Conservation (phyloP, 2,797 vertebrate species). For the Chiroxiphia lanceolata region DNA sequence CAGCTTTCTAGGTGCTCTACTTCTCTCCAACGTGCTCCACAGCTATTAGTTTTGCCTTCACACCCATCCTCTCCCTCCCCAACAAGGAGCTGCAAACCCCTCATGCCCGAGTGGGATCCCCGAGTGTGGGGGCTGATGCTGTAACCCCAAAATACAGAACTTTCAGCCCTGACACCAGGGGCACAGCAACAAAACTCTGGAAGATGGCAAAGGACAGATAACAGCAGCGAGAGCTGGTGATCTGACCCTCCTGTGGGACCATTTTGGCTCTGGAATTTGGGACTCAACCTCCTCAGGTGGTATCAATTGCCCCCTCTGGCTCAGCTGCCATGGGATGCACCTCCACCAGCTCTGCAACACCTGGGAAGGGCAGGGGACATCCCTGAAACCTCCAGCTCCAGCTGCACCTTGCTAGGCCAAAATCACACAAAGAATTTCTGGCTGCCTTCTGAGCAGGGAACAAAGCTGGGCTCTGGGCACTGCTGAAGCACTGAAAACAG, state of each 20-base stretch:
- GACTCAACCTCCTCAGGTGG: neutral
- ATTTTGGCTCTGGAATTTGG: neutral
- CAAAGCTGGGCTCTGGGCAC: neutral
- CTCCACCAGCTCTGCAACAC: neutral
- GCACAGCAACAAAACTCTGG: neutral
- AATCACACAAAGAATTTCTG: neutral
- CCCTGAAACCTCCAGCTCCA: neutral
- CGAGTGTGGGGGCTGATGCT: neutral
- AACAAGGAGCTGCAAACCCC: neutral
- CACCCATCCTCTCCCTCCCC: neutral
- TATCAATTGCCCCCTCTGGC: neutral
- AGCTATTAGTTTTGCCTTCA: neutral
- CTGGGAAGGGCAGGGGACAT: neutral
- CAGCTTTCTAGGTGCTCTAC: neutral
- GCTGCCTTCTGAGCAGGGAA: neutral
- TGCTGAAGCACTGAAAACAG: neutral
- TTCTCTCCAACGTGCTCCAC: neutral
- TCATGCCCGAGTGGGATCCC: neutral
- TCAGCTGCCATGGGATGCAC: neutral
- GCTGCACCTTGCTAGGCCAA: neutral
- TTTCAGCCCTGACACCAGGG: neutral
- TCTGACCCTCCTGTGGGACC: neutral
- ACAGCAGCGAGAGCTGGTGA: neutral
- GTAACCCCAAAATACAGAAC: neutral
- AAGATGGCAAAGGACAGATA: neutral